phyloP scores from a whole-genome alignment of 1,140 invertebrate species.

The Danaus melanippus region DNA sequence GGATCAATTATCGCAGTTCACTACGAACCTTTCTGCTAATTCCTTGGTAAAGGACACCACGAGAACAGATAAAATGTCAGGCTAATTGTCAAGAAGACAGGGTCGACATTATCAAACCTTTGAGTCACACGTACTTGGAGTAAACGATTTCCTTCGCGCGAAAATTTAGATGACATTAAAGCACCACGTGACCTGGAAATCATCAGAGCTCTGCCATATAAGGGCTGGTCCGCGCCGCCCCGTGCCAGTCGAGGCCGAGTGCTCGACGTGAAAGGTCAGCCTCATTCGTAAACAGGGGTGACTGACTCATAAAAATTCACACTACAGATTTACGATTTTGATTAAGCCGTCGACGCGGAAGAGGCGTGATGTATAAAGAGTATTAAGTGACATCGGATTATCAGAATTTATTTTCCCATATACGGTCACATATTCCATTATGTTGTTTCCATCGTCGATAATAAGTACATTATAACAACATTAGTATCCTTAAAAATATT shows the following conservation, averaged over 20 bases:
- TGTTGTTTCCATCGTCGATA: constrained; percentile 4
- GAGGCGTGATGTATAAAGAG: constrained; percentile 28
- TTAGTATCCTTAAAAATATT: constrained; percentile 11
- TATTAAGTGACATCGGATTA: constrained; percentile 19
- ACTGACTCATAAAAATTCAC: constrained; percentile 45
- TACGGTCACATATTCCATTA: constrained; percentile 7
- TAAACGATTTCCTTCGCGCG: constrained; percentile 29
- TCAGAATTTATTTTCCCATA: constrained; percentile 15
- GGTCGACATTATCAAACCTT: constrained; percentile 13
- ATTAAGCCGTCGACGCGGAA: constrained; percentile 34
- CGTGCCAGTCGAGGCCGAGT: constrained; percentile 26
- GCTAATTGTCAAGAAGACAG: constrained; percentile 5
- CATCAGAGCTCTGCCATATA: constrained; percentile 32
- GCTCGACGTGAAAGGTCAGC: constrained; percentile 28
- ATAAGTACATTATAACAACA: constrained; percentile 14
- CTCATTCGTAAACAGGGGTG: constrained; percentile 30
- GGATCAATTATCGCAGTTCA: no score
- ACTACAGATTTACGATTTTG: constrained; percentile 41
- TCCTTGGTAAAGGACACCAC: constrained; percentile 5
- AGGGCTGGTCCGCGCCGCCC: constrained; percentile 32
- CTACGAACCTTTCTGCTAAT: no score
- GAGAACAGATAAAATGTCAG: constrained; percentile 6
- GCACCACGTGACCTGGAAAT: constrained; percentile 36
- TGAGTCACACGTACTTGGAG: constrained; percentile 6
- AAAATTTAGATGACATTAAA: constrained; percentile 38